These are phyloP conservation scores for Lerema accius DNA, from an alignment of 1,140 invertebrate species.

Conservation along the genomic window DNA sequence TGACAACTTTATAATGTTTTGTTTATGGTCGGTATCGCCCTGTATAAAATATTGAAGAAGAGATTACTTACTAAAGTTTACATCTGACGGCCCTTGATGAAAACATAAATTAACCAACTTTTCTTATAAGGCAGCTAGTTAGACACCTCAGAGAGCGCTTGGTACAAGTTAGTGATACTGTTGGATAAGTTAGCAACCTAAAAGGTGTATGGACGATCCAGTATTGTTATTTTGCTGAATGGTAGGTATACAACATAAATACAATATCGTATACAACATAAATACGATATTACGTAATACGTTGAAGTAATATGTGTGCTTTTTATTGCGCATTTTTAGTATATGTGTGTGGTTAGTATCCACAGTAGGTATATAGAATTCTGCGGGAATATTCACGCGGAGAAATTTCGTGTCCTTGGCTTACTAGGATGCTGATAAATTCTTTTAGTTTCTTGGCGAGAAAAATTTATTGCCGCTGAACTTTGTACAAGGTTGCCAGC, in stretches of 20 bases:
- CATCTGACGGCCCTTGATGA: conserved; percentile 24
- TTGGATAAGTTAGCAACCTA: too few species aligned
- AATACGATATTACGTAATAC: too few species aligned
- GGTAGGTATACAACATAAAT: too few species aligned
- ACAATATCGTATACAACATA: too few species aligned
- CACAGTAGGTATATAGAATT: too few species aligned
- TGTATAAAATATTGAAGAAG: conserved; percentile 15
- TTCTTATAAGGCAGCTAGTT: conserved; percentile 33
- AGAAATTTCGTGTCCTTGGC: too few species aligned
- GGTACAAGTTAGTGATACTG: neutral
- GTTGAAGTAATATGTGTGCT: too few species aligned
- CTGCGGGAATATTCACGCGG: too few species aligned
- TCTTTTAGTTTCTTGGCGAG: neutral
- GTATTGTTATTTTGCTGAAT: too few species aligned
- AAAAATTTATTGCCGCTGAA: neutral
- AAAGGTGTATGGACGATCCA: too few species aligned
- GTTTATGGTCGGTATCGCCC: conserved; percentile 3
- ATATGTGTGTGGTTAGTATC: too few species aligned
- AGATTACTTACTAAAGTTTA: conserved; percentile 23
- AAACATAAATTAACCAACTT: conserved; percentile 56
- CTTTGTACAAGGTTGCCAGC: neutral
- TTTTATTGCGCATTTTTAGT: too few species aligned
- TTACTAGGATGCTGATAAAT: neutral
- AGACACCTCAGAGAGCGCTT: conserved; percentile 1
- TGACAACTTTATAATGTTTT: conserved; percentile 11